Base-by-base conservation (phyloP, 2,113 vertebrate species). In the Laterallus jamaicensis region DNA sequence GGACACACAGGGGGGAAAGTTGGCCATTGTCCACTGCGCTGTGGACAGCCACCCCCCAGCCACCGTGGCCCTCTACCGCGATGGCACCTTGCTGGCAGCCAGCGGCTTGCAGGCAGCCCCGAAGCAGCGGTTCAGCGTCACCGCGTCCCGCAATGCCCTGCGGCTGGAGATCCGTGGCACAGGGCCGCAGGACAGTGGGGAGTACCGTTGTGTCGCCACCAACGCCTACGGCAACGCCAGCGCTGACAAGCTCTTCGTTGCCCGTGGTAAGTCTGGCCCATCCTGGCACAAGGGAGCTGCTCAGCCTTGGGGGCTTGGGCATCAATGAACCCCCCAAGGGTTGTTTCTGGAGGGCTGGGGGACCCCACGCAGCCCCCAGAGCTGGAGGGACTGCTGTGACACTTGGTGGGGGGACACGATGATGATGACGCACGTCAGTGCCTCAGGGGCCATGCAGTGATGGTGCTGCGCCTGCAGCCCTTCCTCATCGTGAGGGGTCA, bases 31-130 rank as follows among this genome's bases (percentile, higher is more conserved):
- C 40, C 92, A 39, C 47, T 98, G 98, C 21, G 35, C 94, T 0
- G 98, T 97, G 81, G 94, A 97, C 92, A 98, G 98, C 37, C 96
- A 95, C 70, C 98, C 98, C 0, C 82, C n/a, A 2, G 97, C 98
- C 54, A 37, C 86, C 0, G 9, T 98, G 92, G 67, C 82, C 28
- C 75, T 98, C 3, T 95, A 88, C 55, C 98, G 2, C 0, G 54
- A 86, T 0, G 73, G 59, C 59, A 5, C 24, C 24, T 37, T 96
- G 22, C 20, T 98, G 56, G 97, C 97, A 7, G 70, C 97, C 88
- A 96, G 93, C 11, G 32, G 60, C 0, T 82, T n/a, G 0, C 92
- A 95, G 39, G 77, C 7, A 0, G 64, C 88, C 15, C 87, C 59
- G 4, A 3, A 3, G 28, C 88, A 80, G 29, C 95, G 97, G 9